Percentiles rank a stretch among this genome's conserved stretches.
These are phyloP conservation scores for Rhynchotus rufescens DNA, from an alignment of 2,797 vertebrate genomes.

Conservation along the genomic window DNA sequence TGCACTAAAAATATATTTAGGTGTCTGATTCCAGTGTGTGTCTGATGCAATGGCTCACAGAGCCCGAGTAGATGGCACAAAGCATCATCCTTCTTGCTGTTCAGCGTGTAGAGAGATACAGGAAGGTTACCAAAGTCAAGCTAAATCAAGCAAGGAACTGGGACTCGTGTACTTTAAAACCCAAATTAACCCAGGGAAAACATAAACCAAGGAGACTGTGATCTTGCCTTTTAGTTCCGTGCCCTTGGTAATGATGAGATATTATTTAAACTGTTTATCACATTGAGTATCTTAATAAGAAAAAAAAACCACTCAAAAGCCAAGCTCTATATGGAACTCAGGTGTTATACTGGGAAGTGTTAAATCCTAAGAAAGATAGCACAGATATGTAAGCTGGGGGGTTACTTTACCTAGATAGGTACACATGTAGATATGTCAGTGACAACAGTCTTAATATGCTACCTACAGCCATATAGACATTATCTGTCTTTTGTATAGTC, in stretches of 20 bases:
- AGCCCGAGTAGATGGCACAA: not conserved
- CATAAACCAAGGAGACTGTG: not conserved
- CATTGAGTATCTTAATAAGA: not conserved
- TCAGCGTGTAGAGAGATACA: not conserved
- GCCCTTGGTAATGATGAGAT: not conserved
- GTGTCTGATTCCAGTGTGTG: not conserved
- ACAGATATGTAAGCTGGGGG: not conserved
- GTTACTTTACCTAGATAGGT: not conserved
- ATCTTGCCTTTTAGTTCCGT: not conserved
- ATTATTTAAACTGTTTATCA: not conserved
- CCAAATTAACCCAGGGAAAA: slow-evolving; percentile 16
- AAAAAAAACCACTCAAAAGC: not conserved
- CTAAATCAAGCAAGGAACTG: not conserved
- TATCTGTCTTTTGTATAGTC: not conserved
- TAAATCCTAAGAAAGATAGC: not conserved
- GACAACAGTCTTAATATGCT: not conserved
- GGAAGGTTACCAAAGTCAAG: slow-evolving; percentile 12
- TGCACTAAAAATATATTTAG: not conserved
- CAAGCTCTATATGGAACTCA: not conserved
- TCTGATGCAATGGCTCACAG: not conserved
- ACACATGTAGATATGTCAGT: not conserved
- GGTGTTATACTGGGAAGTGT: not conserved
- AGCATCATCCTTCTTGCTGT: not conserved
- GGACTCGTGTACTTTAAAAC: not conserved
- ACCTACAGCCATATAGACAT: not conserved